phyloP scores from a whole-genome alignment of 1,140 invertebrate genomes.

The Sycophila sp. region DNA sequence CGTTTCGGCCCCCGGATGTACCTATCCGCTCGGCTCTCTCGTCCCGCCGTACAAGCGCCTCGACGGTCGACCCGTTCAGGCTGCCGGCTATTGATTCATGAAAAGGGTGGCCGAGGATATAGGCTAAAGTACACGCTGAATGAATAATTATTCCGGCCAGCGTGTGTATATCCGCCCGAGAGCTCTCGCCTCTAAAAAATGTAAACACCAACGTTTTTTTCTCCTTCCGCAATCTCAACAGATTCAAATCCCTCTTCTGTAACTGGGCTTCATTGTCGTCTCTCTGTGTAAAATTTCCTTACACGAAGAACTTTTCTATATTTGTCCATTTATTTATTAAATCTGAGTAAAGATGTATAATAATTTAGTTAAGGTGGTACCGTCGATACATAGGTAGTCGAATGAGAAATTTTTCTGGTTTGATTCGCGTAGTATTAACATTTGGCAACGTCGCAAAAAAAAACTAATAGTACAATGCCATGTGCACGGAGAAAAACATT shows the following conservation, averaged over 20 bases:
- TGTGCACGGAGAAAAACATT: too few relatives aligned
- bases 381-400: too few relatives aligned
- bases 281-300: background rate
- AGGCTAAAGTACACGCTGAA: slow-evolving; percentile 16
- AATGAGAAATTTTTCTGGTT: too few relatives aligned
- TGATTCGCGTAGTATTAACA: too few relatives aligned
- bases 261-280: too few relatives aligned
- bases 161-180: background rate
- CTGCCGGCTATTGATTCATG: slow-evolving; percentile 16
- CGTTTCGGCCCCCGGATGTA: slow-evolving; percentile 25
- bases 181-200: background rate
- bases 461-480: too few relatives aligned
- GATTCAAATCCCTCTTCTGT: too few relatives aligned
- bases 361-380: too few relatives aligned
- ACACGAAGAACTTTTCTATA: background rate
- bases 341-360: too few relatives aligned
- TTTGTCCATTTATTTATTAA: too few relatives aligned
- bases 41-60: background rate
- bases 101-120: slow-evolving; percentile 18
- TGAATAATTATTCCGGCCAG: slow-evolving; percentile 13
- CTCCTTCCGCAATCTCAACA: too few relatives aligned
- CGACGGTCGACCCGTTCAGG: background rate
- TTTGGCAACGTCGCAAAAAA: too few relatives aligned
- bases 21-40: background rate
- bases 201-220: background rate